A percentile compares a stretch with the other conserved stretches of the same genome.
phyloP scores from a whole-genome alignment of 2,888 invertebrate species.

The Adelognathus sp. region DNA sequence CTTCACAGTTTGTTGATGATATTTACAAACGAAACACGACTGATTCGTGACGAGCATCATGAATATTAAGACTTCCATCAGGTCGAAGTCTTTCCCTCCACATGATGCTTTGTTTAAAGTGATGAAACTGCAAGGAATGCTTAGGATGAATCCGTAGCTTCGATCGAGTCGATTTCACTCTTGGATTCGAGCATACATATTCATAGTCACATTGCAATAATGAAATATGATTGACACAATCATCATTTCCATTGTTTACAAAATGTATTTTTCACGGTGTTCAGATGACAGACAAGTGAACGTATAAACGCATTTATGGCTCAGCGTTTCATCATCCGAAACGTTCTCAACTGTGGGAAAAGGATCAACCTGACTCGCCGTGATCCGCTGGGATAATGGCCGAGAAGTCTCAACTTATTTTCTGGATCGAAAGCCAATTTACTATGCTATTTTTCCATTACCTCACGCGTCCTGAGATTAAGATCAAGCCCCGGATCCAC shows the following conservation, averaged over 20 bases:
- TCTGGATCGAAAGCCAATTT: neutral
- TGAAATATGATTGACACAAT: no score
- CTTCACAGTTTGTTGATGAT: no score
- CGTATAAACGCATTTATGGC: neutral
- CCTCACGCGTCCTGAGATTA: neutral
- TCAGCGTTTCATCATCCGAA: neutral
- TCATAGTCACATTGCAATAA: no score
- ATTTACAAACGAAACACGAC: no score
- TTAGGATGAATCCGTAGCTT: no score
- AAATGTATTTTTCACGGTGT: neutral
- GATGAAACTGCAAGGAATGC: no score
- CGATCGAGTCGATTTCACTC: no score
- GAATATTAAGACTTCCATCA: no score
- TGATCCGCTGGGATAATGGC: neutral
- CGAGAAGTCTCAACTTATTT: conserved; percentile 12
- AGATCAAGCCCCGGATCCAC: neutral
- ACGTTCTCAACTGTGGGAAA: neutral
- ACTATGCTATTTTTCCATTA: conserved; percentile 2
- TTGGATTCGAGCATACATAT: no score
- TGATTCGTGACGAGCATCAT: no score
- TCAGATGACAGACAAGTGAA: neutral
- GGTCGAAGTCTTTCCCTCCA: no score
- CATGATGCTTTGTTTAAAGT: no score
- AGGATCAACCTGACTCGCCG: conserved; percentile 14
- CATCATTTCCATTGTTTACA: neutral